These are phyloP conservation scores for Drosophila hamatofila DNA, from an alignment of 2,888 invertebrate species.

Conservation along the genomic window DNA sequence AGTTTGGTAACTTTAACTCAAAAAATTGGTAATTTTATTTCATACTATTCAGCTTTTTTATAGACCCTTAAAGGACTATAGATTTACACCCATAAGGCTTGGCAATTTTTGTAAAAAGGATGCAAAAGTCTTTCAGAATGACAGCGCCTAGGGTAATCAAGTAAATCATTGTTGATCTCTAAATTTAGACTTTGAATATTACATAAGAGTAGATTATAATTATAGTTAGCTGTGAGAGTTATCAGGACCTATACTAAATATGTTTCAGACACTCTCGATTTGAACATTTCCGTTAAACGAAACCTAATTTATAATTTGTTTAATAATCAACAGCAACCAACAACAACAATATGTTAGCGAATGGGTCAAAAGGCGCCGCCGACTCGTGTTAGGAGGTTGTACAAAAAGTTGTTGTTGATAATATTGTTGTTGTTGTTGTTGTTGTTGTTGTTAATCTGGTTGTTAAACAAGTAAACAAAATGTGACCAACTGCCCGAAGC, in stretches of 20 bases:
- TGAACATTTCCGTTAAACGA: neutral
- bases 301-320: neutral
- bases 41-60: too few relatives aligned
- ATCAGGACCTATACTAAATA: neutral
- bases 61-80: too few relatives aligned
- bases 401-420: constrained; percentile 29
- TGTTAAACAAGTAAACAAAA: constrained; percentile 52
- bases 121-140: too few relatives aligned
- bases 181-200: too few relatives aligned
- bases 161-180: too few relatives aligned
- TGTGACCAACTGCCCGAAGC: constrained; percentile 27
- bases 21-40: too few relatives aligned
- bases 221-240: neutral
- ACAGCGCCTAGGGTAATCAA: too few relatives aligned
- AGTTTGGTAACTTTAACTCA: too few relatives aligned
- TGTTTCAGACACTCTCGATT: neutral
- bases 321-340: constrained; percentile 6
- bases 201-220: too few relatives aligned
- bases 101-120: too few relatives aligned
- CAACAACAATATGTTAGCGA: constrained; percentile 13
- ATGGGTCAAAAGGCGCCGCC: constrained; percentile 52
- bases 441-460: constrained; percentile 41
- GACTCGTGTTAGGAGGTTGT: constrained; percentile 40
- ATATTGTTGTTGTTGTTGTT: constrained; percentile 11
- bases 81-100: too few relatives aligned